These are phyloP conservation scores for Stenodera caucasica DNA, from an alignment of 2,888 invertebrate species.

Conservation along the genomic window DNA sequence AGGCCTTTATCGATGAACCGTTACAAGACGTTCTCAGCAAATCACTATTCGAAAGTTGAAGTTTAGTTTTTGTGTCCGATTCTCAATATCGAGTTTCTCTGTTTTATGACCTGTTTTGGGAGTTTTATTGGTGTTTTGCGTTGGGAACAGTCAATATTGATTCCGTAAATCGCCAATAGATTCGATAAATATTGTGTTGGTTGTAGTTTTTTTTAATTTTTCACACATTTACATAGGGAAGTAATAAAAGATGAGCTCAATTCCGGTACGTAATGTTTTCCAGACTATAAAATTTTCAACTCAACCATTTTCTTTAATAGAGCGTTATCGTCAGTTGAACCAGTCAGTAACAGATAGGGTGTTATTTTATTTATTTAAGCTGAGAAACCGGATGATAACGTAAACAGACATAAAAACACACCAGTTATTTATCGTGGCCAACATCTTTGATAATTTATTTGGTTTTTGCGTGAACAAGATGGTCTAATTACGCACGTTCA, in stretches of 20 bases:
- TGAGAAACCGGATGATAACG: conserved; percentile 29
- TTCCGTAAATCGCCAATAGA: background rate
- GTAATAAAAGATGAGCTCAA: conserved; percentile 35
- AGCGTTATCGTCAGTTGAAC: conserved; percentile 39
- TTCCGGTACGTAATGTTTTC: conserved; percentile 40
- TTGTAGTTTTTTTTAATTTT: conserved; percentile 11
- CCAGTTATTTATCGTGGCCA: conserved; percentile 32
- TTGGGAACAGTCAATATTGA: no score
- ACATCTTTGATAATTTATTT: conserved; percentile 31
- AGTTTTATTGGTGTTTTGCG: no score
- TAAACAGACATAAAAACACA: conserved; percentile 32
- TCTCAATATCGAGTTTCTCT: no score
- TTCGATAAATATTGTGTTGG: background rate
- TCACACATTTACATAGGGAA: conserved; percentile 23
- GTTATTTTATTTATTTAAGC: conserved; percentile 29
- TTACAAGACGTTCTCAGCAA: no score
- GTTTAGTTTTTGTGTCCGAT: no score
- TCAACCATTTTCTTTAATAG: conserved; percentile 39
- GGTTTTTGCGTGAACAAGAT: conserved; percentile 23
- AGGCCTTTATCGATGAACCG: no score
- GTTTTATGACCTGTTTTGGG: no score
- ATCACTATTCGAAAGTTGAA: no score
- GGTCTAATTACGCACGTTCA: background rate
- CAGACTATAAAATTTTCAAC: conserved; percentile 42
- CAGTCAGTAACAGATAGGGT: conserved; percentile 40